Percentiles rank a stretch among this genome's conserved stretches.
Evolutionary conservation across 2,888 invertebrate species (phyloP).

Genomic region (Melanophora roralis): DNA sequence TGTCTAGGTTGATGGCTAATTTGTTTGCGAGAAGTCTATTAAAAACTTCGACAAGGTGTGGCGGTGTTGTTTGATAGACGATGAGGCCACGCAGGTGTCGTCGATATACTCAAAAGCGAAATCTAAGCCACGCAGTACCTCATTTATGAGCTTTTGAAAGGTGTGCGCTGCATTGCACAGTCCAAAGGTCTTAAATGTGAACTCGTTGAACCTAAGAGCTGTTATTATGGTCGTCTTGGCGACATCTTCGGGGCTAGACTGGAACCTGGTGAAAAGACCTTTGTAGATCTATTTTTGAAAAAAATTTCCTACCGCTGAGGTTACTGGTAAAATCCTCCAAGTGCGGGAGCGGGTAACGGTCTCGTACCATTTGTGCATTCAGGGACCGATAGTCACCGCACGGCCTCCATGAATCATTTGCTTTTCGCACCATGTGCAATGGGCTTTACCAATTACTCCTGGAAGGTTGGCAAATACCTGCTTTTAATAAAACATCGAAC

Average conservation of each 20-base stretch:
- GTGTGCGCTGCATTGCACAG: no score
- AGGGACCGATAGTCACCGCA: no score
- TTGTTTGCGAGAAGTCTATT: background rate
- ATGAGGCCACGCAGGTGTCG: slow-evolving; percentile 41
- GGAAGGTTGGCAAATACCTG: no score
- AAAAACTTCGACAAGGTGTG: slow-evolving; percentile 12
- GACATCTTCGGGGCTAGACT: background rate
- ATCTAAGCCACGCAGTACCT: background rate
- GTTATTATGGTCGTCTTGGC: background rate
- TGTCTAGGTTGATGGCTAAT: background rate
- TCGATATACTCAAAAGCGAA: slow-evolving; percentile 12
- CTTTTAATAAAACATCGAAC: slow-evolving; percentile 35
- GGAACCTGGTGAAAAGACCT: background rate
- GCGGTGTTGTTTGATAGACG: slow-evolving; percentile 20
- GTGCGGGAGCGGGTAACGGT: background rate
- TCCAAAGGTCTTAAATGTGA: background rate
- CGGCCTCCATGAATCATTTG: background rate
- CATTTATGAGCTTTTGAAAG: background rate
- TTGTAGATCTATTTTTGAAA: background rate
- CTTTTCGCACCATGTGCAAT: background rate
- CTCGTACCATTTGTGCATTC: background rate
- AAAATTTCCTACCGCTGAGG: background rate
- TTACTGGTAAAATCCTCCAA: background rate
- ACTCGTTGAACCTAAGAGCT: background rate
- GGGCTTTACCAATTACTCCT: no score